Evolutionary conservation across 37 sponge, comb jelly and placozoan species (phyloP).

Genomic region (Dysidea cf. avara): DNA sequence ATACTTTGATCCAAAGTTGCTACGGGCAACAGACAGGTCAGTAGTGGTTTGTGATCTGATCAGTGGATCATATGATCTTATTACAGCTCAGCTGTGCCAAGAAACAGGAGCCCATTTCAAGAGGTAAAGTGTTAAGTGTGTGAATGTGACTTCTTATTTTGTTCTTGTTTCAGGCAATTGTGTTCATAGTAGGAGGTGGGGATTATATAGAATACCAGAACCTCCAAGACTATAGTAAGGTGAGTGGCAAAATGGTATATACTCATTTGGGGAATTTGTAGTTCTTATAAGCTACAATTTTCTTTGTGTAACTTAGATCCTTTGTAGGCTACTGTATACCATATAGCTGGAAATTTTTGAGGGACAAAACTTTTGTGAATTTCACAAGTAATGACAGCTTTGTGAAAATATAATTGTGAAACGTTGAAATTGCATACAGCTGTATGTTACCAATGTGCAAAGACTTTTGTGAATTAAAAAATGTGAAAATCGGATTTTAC

Average conservation of each 20-base stretch:
- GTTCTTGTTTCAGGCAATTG: slow-evolving; percentile 61
- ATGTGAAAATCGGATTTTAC: too few relatives aligned
- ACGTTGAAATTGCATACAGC: too few relatives aligned
- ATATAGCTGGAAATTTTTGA: not conserved
- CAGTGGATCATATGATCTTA: not conserved
- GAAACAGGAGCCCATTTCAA: slow-evolving; percentile 54
- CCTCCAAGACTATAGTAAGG: slow-evolving; percentile 69
- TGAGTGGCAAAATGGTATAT: slow-evolving; percentile 23
- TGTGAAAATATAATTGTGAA: too few relatives aligned
- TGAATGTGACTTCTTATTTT: not conserved
- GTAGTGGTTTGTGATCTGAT: not conserved
- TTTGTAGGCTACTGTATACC: not conserved
- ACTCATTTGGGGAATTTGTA: not conserved
- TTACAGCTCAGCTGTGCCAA: slow-evolving; percentile 31
- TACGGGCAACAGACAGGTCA: slow-evolving; percentile 69
- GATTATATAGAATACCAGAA: slow-evolving; percentile 98
- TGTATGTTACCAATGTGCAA: too few relatives aligned
- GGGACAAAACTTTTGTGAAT: too few relatives aligned
- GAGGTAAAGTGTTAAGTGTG: slow-evolving; percentile 16
- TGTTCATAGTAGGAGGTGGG: slow-evolving; percentile 97
- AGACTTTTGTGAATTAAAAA: too few relatives aligned
- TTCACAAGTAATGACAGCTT: too few relatives aligned
- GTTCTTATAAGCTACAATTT: not conserved
- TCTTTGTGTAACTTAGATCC: not conserved
- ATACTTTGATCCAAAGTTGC: slow-evolving; percentile 92